Evolutionary conservation across 2,888 invertebrate genomes (phyloP).

Genomic region (Cordylochernes scorpioides): DNA sequence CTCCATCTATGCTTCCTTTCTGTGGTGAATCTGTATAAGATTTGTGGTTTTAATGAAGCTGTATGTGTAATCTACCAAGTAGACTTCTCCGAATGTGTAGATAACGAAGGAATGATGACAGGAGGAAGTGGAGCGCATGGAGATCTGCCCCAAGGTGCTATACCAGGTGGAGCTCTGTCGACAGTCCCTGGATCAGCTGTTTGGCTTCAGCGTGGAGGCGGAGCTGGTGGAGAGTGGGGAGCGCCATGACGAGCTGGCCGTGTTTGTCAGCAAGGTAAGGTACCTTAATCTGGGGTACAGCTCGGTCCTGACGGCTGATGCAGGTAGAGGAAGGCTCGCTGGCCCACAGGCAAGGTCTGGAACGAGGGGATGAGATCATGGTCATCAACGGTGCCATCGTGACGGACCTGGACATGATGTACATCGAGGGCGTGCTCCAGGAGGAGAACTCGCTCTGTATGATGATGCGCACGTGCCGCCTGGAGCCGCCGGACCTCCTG

Average conservation of each 20-base stretch:
- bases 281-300: too few species aligned
- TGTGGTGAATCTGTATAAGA: too few species aligned
- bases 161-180: conserved; percentile 84
- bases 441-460: conserved; percentile 77
- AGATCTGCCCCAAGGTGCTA: conserved; percentile 83
- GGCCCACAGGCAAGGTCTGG: conserved; percentile 89
- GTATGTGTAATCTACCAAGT: too few species aligned
- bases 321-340: conserved; percentile 86
- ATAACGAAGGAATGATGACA: too few species aligned
- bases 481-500: conserved; percentile 27
- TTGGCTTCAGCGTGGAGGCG: conserved; percentile 92
- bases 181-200: conserved; percentile 71
- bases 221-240: conserved; percentile 87
- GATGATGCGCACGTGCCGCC: conserved; percentile 77
- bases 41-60: too few species aligned
- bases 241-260: conserved; percentile 79
- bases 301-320: too few species aligned
- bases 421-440: conserved; percentile 80
- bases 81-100: too few species aligned
- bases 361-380: conserved; percentile 93
- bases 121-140: conserved; percentile 74
- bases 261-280: conserved; percentile 82
- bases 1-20: too few species aligned
- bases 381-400: conserved; percentile 94
- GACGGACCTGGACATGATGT: conserved; percentile 97